Conservation (phyloP, 1,140 invertebrate species). For the Meloidogyne chitwoodi region DNA sequence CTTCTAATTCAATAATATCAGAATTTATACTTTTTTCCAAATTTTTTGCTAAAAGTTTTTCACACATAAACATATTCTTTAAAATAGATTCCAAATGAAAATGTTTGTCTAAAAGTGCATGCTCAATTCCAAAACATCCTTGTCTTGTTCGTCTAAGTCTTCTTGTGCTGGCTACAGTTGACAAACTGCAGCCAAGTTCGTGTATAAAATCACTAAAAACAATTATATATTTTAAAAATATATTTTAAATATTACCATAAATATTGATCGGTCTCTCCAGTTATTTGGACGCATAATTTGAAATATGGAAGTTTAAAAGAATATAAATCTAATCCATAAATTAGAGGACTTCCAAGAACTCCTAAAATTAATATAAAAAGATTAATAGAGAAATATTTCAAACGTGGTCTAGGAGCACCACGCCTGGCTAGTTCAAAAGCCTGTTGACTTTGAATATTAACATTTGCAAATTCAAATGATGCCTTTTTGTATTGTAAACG, state of each 20-base stretch:
- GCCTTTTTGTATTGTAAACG: slow-evolving; percentile 41
- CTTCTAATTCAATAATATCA: slow-evolving; percentile 27
- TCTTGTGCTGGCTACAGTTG: slow-evolving; percentile 74
- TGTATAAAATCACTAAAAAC: slow-evolving; percentile 64
- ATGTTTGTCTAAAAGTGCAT: slow-evolving; percentile 76
- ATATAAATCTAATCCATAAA: slow-evolving; percentile 81
- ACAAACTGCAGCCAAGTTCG: slow-evolving; percentile 74
- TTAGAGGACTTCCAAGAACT: slow-evolving; percentile 69
- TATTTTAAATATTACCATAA: slow-evolving; percentile 36
- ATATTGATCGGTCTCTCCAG: slow-evolving; percentile 44
- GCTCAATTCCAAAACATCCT: slow-evolving; percentile 74
- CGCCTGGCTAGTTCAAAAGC: slow-evolving; percentile 79
- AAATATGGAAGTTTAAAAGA: slow-evolving; percentile 78
- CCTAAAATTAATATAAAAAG: neutral
- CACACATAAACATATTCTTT: slow-evolving; percentile 68
- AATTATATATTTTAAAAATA: slow-evolving; percentile 5
- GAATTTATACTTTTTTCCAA: slow-evolving; percentile 1
- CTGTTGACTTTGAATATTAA: slow-evolving; percentile 76
- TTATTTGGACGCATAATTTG: slow-evolving; percentile 69
- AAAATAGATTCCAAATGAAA: slow-evolving; percentile 74
- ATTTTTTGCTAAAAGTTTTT: slow-evolving; percentile 25
- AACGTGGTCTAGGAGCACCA: slow-evolving; percentile 69
- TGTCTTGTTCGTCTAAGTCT: slow-evolving; percentile 75
- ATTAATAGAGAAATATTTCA: neutral
- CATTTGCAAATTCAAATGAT: slow-evolving; percentile 69